Conservation (phyloP, 2,797 vertebrate genomes). For the Botia kubotai region DNA sequence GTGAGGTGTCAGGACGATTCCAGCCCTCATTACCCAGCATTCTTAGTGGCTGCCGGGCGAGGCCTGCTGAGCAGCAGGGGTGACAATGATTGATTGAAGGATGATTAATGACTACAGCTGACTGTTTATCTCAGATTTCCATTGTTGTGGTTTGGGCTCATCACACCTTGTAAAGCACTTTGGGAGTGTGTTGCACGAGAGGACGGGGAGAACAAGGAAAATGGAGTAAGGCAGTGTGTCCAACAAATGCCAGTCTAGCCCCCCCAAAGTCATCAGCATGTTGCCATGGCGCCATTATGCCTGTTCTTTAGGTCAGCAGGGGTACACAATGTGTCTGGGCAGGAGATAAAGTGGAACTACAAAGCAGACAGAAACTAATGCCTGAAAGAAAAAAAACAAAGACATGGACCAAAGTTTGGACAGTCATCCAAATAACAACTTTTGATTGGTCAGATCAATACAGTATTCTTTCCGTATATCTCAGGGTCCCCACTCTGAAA, state of each 20-base stretch:
- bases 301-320: slow-evolving; percentile 63
- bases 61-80: slow-evolving; percentile 64
- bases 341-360: slow-evolving; percentile 33
- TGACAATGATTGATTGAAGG: slow-evolving; percentile 78
- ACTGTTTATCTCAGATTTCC: slow-evolving; percentile 76
- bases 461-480: not conserved
- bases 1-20: slow-evolving; percentile 67
- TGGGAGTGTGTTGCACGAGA: slow-evolving; percentile 66
- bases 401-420: not conserved
- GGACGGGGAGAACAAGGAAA: slow-evolving; percentile 49
- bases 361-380: slow-evolving; percentile 29
- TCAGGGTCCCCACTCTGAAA: not conserved
- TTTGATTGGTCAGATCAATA: not conserved
- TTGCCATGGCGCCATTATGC: slow-evolving; percentile 60
- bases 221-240: slow-evolving; percentile 51
- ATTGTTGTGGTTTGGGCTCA: slow-evolving; percentile 76
- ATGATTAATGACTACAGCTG: slow-evolving; percentile 83
- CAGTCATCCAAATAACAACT: not conserved
- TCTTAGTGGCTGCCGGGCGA: slow-evolving; percentile 71
- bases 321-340: slow-evolving; percentile 47
- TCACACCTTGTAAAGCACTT: slow-evolving; percentile 83
- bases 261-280: slow-evolving; percentile 42
- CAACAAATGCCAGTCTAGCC: slow-evolving; percentile 72
- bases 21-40: slow-evolving; percentile 77
- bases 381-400: slow-evolving; percentile 8